These are phyloP conservation scores for Archips xylosteana DNA, from an alignment of 2,888 invertebrate species.

Conservation along the genomic window DNA sequence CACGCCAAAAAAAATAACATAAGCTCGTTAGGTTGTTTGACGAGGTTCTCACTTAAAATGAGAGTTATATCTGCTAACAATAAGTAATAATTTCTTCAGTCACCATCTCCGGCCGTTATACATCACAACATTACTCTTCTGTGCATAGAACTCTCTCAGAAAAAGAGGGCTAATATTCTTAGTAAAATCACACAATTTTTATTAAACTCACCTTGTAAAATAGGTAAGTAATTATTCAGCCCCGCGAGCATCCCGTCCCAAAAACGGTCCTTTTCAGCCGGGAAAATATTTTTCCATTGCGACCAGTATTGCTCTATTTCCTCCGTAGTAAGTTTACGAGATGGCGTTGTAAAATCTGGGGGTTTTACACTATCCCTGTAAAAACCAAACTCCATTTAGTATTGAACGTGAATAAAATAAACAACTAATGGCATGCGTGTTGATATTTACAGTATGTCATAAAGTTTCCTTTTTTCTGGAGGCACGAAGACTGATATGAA, in stretches of 20 bases:
- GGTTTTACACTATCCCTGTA: slow-evolving; percentile 71
- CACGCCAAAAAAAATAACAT: neutral
- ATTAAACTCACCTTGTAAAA: slow-evolving; percentile 83
- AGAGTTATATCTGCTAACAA: too few species aligned
- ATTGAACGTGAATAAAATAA: neutral
- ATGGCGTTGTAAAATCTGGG: slow-evolving; percentile 80
- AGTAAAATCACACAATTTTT: neutral
- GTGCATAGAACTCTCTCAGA: too few species aligned
- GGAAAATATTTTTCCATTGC: slow-evolving; percentile 86
- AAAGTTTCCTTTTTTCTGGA: slow-evolving; percentile 72
- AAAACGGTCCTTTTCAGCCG: slow-evolving; percentile 86
- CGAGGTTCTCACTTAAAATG: too few species aligned
- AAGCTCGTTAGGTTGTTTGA: too few species aligned
- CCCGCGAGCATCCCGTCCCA: slow-evolving; percentile 90
- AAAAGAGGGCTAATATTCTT: too few species aligned
- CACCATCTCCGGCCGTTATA: too few species aligned
- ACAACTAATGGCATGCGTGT: slow-evolving; percentile 11
- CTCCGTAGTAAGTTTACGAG: slow-evolving; percentile 79
- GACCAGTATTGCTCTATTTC: slow-evolving; percentile 89
- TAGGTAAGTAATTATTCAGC: slow-evolving; percentile 87
- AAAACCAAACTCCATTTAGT: slow-evolving; percentile 24
- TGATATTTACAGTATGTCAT: slow-evolving; percentile 70
- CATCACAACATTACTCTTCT: too few species aligned
- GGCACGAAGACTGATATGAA: slow-evolving; percentile 83
- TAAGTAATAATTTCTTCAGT: too few species aligned